A percentile compares a stretch with the other conserved stretches of the same genome.
Conservation (phyloP, 2,888 invertebrate species). For the Agrochola circellaris region DNA sequence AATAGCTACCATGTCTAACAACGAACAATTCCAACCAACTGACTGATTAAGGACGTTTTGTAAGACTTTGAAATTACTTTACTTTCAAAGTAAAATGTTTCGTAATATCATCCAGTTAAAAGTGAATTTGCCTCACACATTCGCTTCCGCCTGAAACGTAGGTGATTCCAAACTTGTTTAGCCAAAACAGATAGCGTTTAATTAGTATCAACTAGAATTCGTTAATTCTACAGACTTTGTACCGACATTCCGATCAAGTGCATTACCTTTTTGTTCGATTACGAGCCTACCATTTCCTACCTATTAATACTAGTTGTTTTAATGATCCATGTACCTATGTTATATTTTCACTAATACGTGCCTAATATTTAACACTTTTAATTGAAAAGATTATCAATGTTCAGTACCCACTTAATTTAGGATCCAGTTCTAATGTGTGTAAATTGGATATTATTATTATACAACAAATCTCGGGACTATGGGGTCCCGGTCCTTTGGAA, state of each 20-base stretch:
- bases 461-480: too few relatives aligned
- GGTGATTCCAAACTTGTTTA: slow-evolving; percentile 82
- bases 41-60: slow-evolving; percentile 81
- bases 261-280: slow-evolving; percentile 9
- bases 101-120: slow-evolving; percentile 70
- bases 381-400: neutral
- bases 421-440: neutral
- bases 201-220: slow-evolving; percentile 79
- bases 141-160: slow-evolving; percentile 76
- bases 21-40: slow-evolving; percentile 79
- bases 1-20: slow-evolving; percentile 70
- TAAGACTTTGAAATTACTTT: slow-evolving; percentile 74
- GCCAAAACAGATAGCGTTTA: slow-evolving; percentile 82
- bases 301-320: neutral
- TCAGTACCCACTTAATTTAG: neutral
- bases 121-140: slow-evolving; percentile 68
- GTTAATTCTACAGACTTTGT: slow-evolving; percentile 66
- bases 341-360: neutral
- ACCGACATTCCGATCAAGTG: slow-evolving; percentile 27
- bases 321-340: neutral
- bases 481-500: too few relatives aligned
- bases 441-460: neutral
- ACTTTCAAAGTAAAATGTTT: slow-evolving; percentile 73
- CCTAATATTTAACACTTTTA: neutral
- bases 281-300: neutral